Evolutionary conservation across 2,113 vertebrate genomes (phyloP).

Genomic region (Glareola pratincola): DNA sequence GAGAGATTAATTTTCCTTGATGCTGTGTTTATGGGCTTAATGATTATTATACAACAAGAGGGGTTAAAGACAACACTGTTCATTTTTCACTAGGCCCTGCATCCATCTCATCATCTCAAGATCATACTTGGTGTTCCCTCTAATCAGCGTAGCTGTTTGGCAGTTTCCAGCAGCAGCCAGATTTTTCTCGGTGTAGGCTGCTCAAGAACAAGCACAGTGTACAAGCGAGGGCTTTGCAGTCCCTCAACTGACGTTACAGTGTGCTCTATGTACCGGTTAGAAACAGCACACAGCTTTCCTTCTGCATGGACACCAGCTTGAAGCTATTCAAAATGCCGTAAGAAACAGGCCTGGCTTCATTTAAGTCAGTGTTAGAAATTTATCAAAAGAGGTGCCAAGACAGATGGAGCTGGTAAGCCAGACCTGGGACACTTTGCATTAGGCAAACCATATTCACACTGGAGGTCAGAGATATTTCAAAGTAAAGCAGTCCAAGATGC

Average conservation of each 20-base stretch:
- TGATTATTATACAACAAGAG: neutral
- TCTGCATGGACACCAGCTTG: neutral
- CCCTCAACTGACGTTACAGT: neutral
- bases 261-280: neutral
- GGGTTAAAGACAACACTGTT: neutral
- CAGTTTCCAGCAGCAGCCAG: neutral
- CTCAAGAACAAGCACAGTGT: neutral
- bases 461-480: neutral
- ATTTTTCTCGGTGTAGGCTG: neutral
- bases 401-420: neutral
- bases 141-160: neutral
- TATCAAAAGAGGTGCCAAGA: neutral
- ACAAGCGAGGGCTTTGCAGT: neutral
- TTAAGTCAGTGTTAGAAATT: neutral
- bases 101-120: neutral
- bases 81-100: neutral
- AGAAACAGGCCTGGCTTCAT: neutral
- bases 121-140: neutral
- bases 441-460: rapidly evolving
- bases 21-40: neutral
- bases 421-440: neutral
- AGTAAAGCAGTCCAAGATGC: neutral
- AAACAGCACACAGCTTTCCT: neutral
- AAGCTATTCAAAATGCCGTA: neutral
- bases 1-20: neutral